Base-by-base conservation (phyloP, 2,888 invertebrate species). In the Erebia aethiops region DNA sequence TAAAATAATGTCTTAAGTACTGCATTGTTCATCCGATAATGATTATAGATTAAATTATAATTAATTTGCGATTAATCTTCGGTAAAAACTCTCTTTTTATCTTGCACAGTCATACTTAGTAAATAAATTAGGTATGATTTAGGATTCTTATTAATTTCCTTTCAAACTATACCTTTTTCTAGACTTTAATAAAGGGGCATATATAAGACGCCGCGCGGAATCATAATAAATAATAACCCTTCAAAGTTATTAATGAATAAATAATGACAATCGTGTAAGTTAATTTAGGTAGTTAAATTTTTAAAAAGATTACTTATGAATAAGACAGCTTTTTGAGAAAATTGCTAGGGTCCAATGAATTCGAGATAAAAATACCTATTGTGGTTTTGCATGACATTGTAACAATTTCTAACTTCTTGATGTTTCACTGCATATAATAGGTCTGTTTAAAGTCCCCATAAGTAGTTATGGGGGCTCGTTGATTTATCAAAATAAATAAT, bases 231-330 rank as follows among this genome's bases (percentile, higher is more conserved):
- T 52, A 43, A 46, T 73, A 86, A 83, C 85, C 84, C 84, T 89
- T 83, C 76, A 86, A 89, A 56, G 87, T 78, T 84, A 82, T 86
- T 84, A 86, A 83, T 83, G 71, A 87, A 81, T 84, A 83, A 84
- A 80, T 84, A 83, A 84, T 81, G 77, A 85, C 84, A 87, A 87
- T 87, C 88, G 86, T 85, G 86, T 86, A 80, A 86, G 79, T 86
- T 86, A 87, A 88, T 86, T 87, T 92, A 92, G 91, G 87, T 93
- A 93, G 92, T 87, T 84, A 91, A 90, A 83, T 70, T 91, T 92
- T 91, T 90, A 89, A 91, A 87, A 85, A 90, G 85, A 87, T 89
- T 87, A 90, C 88, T 90, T 92, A 91, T 90, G 86, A 90, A 89
- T 87, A 87, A 86, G 89, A 88, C 88, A 86, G 90, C 91, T 92